Evolutionary conservation across 2,888 invertebrate species (phyloP).

Genomic region (Cybosia mesomella): DNA sequence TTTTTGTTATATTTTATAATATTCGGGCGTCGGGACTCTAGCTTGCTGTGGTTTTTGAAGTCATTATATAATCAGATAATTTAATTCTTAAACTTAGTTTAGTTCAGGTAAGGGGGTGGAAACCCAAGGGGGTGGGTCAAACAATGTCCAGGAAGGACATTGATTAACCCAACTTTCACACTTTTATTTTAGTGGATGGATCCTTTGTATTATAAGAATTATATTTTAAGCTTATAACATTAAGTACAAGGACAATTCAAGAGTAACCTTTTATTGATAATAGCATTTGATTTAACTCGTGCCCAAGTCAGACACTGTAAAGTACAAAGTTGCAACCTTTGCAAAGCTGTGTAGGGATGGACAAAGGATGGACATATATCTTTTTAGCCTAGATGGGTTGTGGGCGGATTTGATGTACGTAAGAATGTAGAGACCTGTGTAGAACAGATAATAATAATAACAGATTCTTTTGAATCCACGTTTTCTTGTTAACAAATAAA

Average conservation of each 20-base stretch:
- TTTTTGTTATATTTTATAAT: too few relatives aligned
- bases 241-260: slow-evolving; percentile 27
- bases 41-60: too few relatives aligned
- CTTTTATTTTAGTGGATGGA: slow-evolving; percentile 46
- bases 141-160: too few relatives aligned
- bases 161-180: slow-evolving; percentile 57
- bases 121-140: too few relatives aligned
- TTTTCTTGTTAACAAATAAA: slow-evolving; percentile 34
- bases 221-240: slow-evolving; percentile 1
- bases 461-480: slow-evolving; percentile 18
- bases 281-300: slow-evolving; percentile 44
- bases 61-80: too few relatives aligned
- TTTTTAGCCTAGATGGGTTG: slow-evolving; percentile 38
- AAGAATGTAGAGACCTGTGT: slow-evolving; percentile 36
- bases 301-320: neutral
- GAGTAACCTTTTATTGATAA: slow-evolving; percentile 35
- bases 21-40: too few relatives aligned
- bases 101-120: too few relatives aligned
- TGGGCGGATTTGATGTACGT: slow-evolving; percentile 31
- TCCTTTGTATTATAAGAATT: slow-evolving; percentile 34
- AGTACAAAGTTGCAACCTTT: slow-evolving; percentile 18
- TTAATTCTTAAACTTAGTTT: too few relatives aligned
- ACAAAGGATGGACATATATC: slow-evolving; percentile 28
- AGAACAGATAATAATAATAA: slow-evolving; percentile 34
- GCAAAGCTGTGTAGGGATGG: slow-evolving; percentile 26